These are phyloP conservation scores for Choreutis nemorana DNA, from an alignment of 2,888 invertebrate species.

Conservation along the genomic window DNA sequence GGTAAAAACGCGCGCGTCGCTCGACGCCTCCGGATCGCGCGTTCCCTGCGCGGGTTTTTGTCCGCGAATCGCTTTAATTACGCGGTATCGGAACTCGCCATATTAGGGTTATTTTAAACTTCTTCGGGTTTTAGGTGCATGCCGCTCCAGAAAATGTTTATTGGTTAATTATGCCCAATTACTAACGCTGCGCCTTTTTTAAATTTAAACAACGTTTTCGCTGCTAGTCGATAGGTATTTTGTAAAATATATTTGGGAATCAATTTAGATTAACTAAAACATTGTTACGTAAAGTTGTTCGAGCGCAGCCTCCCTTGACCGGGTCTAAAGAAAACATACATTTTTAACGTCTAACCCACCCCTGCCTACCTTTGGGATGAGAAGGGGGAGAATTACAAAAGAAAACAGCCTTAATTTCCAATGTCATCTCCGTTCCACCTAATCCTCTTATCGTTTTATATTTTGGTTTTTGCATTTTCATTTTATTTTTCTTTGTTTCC, in stretches of 20 bases:
- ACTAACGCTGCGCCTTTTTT: no score
- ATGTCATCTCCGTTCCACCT: slow-evolving; percentile 65
- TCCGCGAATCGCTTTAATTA: slow-evolving; percentile 54
- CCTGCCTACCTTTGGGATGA: slow-evolving; percentile 35
- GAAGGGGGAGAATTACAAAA: slow-evolving; percentile 62
- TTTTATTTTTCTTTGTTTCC: slow-evolving; percentile 65
- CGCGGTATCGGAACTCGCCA: slow-evolving; percentile 25
- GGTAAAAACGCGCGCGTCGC: slow-evolving; percentile 39
- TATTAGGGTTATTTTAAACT: neutral
- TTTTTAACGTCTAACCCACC: slow-evolving; percentile 60
- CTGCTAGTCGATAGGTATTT: no score
- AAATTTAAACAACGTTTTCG: no score
- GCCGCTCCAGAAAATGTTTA: neutral
- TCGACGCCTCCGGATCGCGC: slow-evolving; percentile 26
- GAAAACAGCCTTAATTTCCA: slow-evolving; percentile 67
- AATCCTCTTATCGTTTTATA: slow-evolving; percentile 66
- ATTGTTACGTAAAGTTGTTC: slow-evolving; percentile 26
- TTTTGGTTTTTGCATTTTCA: slow-evolving; percentile 64
- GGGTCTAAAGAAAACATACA: slow-evolving; percentile 45
- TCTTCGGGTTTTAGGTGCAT: neutral
- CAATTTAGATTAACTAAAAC: neutral
- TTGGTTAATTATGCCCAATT: neutral
- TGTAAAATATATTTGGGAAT: neutral
- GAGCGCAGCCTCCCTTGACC: slow-evolving; percentile 30
- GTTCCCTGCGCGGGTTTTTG: slow-evolving; percentile 38